phyloP scores from a whole-genome alignment of 2,888 invertebrate species.

The Euphydryas editha region DNA sequence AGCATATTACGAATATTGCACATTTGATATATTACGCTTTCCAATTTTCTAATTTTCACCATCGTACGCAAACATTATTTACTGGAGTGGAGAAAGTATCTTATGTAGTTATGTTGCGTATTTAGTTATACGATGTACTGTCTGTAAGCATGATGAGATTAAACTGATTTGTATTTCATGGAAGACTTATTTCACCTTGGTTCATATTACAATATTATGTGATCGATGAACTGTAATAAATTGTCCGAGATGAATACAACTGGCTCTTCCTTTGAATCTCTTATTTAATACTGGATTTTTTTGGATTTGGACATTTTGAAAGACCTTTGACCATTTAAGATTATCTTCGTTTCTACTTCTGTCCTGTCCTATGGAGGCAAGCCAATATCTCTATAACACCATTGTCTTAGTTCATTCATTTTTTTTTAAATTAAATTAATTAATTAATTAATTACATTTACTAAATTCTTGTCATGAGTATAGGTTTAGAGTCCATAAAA shows the following conservation, averaged over 20 bases:
- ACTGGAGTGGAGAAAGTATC: slow-evolving; percentile 65
- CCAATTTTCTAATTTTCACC: slow-evolving; percentile 70
- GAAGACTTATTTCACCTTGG: slow-evolving; percentile 26
- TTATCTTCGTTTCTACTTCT: too few relatives aligned
- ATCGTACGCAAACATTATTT: slow-evolving; percentile 63
- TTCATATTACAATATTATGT: slow-evolving; percentile 24
- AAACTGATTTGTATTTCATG: slow-evolving; percentile 30
- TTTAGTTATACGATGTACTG: slow-evolving; percentile 17
- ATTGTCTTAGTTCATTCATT: too few relatives aligned
- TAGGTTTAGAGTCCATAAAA: too few relatives aligned
- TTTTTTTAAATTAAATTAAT: too few relatives aligned
- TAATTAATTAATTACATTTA: too few relatives aligned
- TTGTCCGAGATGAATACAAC: background rate
- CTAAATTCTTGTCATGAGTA: too few relatives aligned
- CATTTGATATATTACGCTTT: slow-evolving; percentile 51
- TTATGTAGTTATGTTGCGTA: slow-evolving; percentile 28
- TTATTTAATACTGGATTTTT: background rate
- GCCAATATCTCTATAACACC: too few relatives aligned
- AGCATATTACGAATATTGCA: slow-evolving; percentile 15
- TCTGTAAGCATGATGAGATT: slow-evolving; percentile 26
- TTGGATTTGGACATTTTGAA: too few relatives aligned
- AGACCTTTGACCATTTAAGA: too few relatives aligned
- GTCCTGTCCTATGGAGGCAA: too few relatives aligned
- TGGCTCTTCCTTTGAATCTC: background rate
- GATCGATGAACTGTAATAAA: slow-evolving; percentile 33